A percentile compares a stretch with the other conserved stretches of the same genome.
phyloP scores from a whole-genome alignment of 2,797 vertebrate genomes.

The Acipenser ruthenus region DNA sequence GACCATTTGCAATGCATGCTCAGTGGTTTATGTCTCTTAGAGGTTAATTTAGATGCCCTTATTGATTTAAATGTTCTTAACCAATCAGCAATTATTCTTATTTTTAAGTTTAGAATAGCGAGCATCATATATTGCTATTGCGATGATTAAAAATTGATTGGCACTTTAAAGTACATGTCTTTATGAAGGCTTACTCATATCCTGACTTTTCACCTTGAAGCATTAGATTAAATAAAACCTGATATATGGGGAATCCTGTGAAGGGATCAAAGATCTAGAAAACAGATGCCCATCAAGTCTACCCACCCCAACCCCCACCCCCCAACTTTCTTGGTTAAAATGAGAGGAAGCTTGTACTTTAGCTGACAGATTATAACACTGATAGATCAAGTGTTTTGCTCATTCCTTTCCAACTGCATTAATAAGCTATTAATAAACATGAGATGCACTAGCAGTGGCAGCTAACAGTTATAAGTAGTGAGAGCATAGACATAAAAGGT shows the following conservation, averaged over 20 bases:
- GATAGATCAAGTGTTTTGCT: not conserved
- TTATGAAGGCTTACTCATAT: conserved; percentile 9
- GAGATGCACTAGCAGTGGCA: not conserved
- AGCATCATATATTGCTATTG: conserved; percentile 3
- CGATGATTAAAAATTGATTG: conserved; percentile 18
- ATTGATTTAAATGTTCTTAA: conserved; percentile 1
- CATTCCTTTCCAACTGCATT: not conserved
- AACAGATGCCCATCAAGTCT: not conserved
- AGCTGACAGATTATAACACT: too few relatives aligned
- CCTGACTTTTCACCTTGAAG: conserved; percentile 31
- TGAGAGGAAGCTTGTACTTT: too few relatives aligned
- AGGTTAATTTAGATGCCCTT: too few relatives aligned
- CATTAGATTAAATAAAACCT: conserved; percentile 59
- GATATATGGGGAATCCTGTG: conserved; percentile 41
- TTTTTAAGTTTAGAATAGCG: conserved; percentile 10
- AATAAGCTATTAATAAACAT: not conserved
- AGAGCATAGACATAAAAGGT: not conserved
- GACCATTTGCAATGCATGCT: too few relatives aligned
- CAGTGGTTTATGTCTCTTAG: too few relatives aligned
- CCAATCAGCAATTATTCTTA: not conserved
- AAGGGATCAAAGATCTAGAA: conserved; percentile 39
- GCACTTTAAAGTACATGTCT: conserved; percentile 1
- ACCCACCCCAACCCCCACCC: too few relatives aligned
- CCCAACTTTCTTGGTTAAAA: too few relatives aligned
- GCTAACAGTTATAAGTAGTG: not conserved